Evolutionary conservation across 2,888 invertebrate species (phyloP), one percentile per base, ranked within the genome.

Genomic region (Sphinx pinastri): DNA sequence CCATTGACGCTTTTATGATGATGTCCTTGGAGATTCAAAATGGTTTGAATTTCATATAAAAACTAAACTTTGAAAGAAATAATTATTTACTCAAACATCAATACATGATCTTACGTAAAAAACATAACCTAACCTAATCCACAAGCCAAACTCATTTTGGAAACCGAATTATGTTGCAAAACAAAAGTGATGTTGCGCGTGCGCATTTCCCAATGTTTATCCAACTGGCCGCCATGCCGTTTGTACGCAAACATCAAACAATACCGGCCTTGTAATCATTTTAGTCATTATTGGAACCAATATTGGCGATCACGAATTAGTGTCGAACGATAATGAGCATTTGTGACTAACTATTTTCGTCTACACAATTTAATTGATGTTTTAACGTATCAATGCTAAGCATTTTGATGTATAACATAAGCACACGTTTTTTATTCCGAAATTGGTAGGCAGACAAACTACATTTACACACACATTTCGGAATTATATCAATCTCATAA

Each of bases 221-320:
- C 49, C 66, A 70, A 67, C 16, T 54, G 47, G 52, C 68, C 59
- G 73, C 71, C 60, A 69, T 71, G 73, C 63, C 70, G 73, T 76
- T 76, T 76, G 72, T 74, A 72, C 73, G 76, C 69, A 71, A 70
- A 71, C 73, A 75, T 75, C 76, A 79, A 79, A 79, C 80, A 75
- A 75, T 75, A 74, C 75, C 74, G 63, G 58, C 83, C 83, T 83
- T 82, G 83, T 79, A 72, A 78, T 81, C 73, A 76, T 80, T 82
- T 75, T 69, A 76, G 74, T 78, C 72, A 75, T 74, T 71, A 78
- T 75, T 73, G 78, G 74, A 73, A 75, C 76, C 79, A 77, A 77
- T 77, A 72, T 74, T 75, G 74, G 73, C 68, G 69, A 74, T 74
- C 76, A 75, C 74, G 73, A 67, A 72, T 73, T 59, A 58, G 70